Evolutionary conservation across 2,113 vertebrate species (phyloP).

Genomic region (Thunnus maccoyii): DNA sequence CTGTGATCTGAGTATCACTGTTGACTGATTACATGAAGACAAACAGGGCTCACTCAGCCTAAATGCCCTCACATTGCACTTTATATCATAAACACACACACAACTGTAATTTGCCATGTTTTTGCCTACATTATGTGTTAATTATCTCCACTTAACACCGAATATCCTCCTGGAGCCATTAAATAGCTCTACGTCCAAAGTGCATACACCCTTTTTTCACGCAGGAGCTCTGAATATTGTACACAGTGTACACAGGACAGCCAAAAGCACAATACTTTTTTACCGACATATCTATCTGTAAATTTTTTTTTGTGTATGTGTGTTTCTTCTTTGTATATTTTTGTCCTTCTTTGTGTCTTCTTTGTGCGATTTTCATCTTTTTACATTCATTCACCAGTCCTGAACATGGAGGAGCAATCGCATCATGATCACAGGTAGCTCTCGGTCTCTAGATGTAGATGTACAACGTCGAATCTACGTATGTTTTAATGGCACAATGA

Average conservation of each 20-base stretch:
- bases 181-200: conserved; percentile 62
- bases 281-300: conserved; percentile 70
- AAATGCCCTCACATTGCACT: conserved; percentile 79
- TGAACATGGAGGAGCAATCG: conserved; percentile 39
- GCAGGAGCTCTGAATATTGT: conserved; percentile 68
- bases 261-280: conserved; percentile 83
- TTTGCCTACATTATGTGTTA: conserved; percentile 41
- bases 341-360: conserved; percentile 14
- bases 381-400: conserved; percentile 25
- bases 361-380: conserved; percentile 25
- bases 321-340: not conserved
- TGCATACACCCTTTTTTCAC: conserved; percentile 51
- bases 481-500: conserved; percentile 59
- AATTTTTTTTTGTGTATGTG: conserved; percentile 30
- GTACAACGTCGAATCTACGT: not conserved
- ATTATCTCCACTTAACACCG: conserved; percentile 22
- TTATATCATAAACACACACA: conserved; percentile 61
- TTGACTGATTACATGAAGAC: conserved; percentile 49
- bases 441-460: conserved; percentile 18
- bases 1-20: conserved; percentile 27
- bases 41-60: conserved; percentile 52
- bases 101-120: conserved; percentile 46
- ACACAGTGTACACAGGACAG: conserved; percentile 70
- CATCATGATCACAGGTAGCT: conserved; percentile 30
- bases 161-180: conserved; percentile 36